phyloP scores from a whole-genome alignment of 2,888 invertebrate genomes.

The Steinernema scapterisci region DNA sequence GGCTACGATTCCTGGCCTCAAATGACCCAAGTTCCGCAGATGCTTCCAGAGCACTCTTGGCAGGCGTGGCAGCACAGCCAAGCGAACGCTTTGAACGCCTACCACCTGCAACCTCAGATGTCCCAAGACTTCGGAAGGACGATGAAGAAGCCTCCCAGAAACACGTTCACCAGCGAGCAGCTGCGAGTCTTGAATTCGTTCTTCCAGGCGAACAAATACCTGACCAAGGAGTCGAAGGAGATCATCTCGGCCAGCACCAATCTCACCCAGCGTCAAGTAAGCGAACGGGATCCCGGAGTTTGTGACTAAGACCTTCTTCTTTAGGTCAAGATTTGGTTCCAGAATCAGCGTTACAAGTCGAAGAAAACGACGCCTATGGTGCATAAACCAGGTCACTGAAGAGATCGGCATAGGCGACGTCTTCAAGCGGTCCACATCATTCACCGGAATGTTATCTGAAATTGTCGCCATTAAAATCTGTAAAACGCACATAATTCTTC shows the following conservation, averaged over 20 bases:
- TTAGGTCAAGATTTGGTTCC: constrained; percentile 26
- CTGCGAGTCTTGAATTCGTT: background rate
- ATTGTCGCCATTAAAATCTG: too few species aligned
- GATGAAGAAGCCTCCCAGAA: constrained; percentile 11
- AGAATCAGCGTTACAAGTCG: constrained; percentile 10
- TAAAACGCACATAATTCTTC: too few species aligned
- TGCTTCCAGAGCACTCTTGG: background rate
- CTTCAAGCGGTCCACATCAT: too few species aligned
- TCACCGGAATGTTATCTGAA: too few species aligned
- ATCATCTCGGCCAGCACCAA: background rate
- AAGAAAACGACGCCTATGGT: background rate
- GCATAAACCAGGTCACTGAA: too few species aligned
- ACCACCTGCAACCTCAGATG: background rate
- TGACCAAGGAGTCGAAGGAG: constrained; percentile 1
- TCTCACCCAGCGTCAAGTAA: constrained; percentile 13
- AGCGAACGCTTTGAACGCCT: background rate
- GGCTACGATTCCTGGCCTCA: background rate
- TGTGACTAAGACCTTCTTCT: background rate
- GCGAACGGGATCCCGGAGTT: background rate
- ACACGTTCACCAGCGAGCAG: constrained; percentile 18
- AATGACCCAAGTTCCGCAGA: too few species aligned
- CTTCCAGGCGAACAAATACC: constrained; percentile 8
- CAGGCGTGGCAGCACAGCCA: constrained; percentile 1
- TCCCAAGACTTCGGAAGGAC: background rate
- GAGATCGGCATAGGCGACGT: too few species aligned